phyloP scores from a whole-genome alignment of 2,888 invertebrate species.

The Trachelus iudaicus region DNA sequence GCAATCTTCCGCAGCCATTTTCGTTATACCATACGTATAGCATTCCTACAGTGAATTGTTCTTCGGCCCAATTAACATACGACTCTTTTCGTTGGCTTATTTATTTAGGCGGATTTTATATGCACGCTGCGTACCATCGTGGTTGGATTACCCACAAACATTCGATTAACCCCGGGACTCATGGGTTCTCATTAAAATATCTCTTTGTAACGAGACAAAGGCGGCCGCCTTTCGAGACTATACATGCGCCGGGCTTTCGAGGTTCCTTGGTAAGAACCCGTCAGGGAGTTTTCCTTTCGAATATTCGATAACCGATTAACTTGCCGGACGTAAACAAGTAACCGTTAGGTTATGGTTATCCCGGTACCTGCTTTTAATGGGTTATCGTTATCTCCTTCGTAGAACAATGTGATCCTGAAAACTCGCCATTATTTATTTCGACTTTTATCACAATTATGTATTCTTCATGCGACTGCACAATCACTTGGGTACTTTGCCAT shows the following conservation, averaged over 20 bases:
- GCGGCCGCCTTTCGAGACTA: slow-evolving; percentile 24
- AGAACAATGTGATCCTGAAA: background rate
- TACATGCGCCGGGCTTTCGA: background rate
- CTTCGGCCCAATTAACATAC: background rate
- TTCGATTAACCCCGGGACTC: slow-evolving; percentile 40
- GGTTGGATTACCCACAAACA: slow-evolving; percentile 36
- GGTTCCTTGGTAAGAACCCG: background rate
- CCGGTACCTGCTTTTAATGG: background rate
- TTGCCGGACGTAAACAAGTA: background rate
- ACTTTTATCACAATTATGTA: background rate
- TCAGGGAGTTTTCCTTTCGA: background rate
- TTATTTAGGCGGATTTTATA: background rate
- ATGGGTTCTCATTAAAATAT: slow-evolving; percentile 27
- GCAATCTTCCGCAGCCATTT: background rate
- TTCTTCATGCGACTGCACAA: background rate
- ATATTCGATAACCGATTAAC: background rate
- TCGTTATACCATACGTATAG: background rate
- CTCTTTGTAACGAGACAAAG: slow-evolving; percentile 42
- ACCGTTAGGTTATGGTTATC: background rate
- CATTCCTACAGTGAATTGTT: background rate
- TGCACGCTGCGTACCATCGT: slow-evolving; percentile 7
- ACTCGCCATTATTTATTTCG: background rate
- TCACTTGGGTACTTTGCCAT: background rate
- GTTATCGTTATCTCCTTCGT: background rate
- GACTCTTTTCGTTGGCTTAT: background rate